Conservation (phyloP, 2,888 invertebrate genomes). For the Danaus chrysippus region DNA sequence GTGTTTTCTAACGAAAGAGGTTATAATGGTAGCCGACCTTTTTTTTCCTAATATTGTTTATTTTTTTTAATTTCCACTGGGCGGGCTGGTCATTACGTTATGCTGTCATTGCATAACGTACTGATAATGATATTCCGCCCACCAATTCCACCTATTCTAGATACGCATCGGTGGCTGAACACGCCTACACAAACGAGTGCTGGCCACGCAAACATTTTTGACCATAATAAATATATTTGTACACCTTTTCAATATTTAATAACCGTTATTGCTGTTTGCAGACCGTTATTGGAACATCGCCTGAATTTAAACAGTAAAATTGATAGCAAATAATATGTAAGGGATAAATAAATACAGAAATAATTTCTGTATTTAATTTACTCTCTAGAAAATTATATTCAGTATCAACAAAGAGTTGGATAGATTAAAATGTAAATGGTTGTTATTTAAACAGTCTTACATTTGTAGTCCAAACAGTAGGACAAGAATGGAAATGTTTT, state of each 20-base stretch:
- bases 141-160: constrained; percentile 69
- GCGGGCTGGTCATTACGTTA: constrained; percentile 52
- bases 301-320: no score
- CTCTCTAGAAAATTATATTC: no score
- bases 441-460: constrained; percentile 7
- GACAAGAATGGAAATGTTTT: constrained; percentile 15
- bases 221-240: constrained; percentile 1
- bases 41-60: constrained; percentile 19
- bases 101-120: constrained; percentile 60
- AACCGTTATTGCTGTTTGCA: no score
- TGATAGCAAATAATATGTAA: no score
- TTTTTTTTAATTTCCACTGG: constrained; percentile 41
- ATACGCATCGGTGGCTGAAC: constrained; percentile 70
- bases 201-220: constrained; percentile 36
- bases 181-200: constrained; percentile 63
- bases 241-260: no score
- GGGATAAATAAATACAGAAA: no score
- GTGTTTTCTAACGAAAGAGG: no score
- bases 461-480: constrained; percentile 15
- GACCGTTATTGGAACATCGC: no score
- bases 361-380: no score
- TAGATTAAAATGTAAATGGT: neutral
- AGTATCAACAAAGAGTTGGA: no score
- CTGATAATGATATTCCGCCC: constrained; percentile 74
- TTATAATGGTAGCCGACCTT: neutral